A percentile compares a stretch with the other conserved stretches of the same genome.
phyloP scores from a whole-genome alignment of 2,888 invertebrate species.

The Stenolophus ochropezus region DNA sequence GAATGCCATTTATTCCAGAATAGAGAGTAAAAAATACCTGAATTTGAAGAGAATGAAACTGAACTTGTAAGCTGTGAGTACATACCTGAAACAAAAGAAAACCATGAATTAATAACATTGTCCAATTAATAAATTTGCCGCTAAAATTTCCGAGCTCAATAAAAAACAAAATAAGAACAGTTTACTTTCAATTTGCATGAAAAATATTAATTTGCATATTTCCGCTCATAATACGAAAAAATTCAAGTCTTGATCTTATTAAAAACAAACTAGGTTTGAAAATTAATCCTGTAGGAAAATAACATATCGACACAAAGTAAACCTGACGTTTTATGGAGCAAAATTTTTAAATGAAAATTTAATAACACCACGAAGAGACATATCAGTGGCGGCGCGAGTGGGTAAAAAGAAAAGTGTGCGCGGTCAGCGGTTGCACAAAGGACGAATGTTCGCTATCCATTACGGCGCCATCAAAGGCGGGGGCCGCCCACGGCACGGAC shows the following conservation, averaged over 20 bases:
- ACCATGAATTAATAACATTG: conserved; percentile 4
- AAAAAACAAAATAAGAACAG: conserved; percentile 39
- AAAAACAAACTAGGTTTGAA: conserved; percentile 41
- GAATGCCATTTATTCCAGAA: no score
- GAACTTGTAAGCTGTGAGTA: neutral
- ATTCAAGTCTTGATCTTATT: conserved; percentile 45
- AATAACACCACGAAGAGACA: conserved; percentile 15
- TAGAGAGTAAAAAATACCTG: no score
- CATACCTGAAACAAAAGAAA: conserved; percentile 31
- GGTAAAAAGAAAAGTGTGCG: conserved; percentile 37
- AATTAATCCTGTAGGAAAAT: conserved; percentile 45
- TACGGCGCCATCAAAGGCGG: conserved; percentile 39
- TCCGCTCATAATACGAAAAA: conserved; percentile 40
- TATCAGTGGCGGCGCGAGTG: conserved; percentile 18
- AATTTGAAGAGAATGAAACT: neutral
- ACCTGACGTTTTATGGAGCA: conserved; percentile 25
- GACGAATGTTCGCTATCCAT: conserved; percentile 44
- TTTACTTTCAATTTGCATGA: conserved; percentile 53
- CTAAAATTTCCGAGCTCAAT: neutral
- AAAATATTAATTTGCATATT: conserved; percentile 54
- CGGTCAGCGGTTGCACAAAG: conserved; percentile 57
- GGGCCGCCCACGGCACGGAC: neutral
- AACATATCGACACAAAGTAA: conserved; percentile 47
- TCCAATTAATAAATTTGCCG: conserved; percentile 6
- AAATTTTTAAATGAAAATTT: conserved; percentile 54